phyloP scores from a whole-genome alignment of 2,888 invertebrate species.

The Scaptomyza cyrtandrae region DNA sequence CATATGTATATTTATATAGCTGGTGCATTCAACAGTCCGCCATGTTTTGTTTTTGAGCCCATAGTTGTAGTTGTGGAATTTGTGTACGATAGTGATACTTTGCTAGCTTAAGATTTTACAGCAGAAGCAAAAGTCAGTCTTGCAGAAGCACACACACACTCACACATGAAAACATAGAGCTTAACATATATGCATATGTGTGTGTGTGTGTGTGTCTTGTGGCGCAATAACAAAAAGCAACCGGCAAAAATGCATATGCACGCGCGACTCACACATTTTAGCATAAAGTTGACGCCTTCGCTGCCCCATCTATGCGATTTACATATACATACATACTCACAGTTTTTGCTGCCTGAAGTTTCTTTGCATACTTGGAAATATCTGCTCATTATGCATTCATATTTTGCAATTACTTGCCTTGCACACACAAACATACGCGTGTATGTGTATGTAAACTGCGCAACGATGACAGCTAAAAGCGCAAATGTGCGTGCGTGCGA shows the following conservation, averaged over 20 bases:
- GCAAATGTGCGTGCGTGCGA: slow-evolving; percentile 39
- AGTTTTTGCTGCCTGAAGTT: slow-evolving; percentile 62
- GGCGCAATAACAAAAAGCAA: slow-evolving; percentile 44
- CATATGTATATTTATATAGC: no score
- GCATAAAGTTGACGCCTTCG: slow-evolving; percentile 68
- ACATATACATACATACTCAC: not conserved
- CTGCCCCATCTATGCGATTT: slow-evolving; percentile 4
- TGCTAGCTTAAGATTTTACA: slow-evolving; percentile 5
- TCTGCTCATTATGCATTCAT: slow-evolving; percentile 83
- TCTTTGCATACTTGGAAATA: slow-evolving; percentile 76
- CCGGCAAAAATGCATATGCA: slow-evolving; percentile 72
- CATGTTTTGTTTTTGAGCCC: slow-evolving; percentile 28
- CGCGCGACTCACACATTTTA: slow-evolving; percentile 74
- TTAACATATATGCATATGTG: not conserved
- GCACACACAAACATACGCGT: slow-evolving; percentile 15
- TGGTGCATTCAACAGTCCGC: slow-evolving; percentile 8
- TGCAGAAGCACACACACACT: slow-evolving; percentile 8
- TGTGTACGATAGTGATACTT: slow-evolving; percentile 21
- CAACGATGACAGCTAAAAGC: slow-evolving; percentile 50
- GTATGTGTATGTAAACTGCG: not conserved
- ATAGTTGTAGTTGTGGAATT: slow-evolving; percentile 3
- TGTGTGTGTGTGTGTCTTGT: slow-evolving; percentile 58
- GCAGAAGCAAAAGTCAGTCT: slow-evolving; percentile 4
- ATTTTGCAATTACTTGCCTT: slow-evolving; percentile 75
- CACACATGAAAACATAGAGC: no score